Conservation (phyloP, 2,113 vertebrate species). For the Forbesichthys agassizii region DNA sequence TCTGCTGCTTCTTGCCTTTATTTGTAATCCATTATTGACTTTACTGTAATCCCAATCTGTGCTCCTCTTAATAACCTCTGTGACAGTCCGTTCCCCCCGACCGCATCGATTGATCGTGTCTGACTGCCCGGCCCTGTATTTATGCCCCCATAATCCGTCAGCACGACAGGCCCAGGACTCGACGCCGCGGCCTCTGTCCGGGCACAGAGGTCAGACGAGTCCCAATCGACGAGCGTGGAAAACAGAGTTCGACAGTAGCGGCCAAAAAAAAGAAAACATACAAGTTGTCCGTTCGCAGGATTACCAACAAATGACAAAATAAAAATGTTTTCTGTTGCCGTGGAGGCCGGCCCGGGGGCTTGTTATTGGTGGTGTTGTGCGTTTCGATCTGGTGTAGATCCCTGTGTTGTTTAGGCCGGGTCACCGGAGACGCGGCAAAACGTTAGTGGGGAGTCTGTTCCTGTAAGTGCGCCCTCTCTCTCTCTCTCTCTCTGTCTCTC, state of each 20-base stretch:
- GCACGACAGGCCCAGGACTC: constrained; percentile 18
- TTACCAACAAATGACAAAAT: neutral
- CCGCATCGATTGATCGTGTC: constrained; percentile 66
- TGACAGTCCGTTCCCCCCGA: constrained; percentile 22
- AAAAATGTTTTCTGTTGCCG: neutral
- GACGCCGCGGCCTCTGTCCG: constrained; percentile 49
- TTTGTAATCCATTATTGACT: constrained; percentile 69
- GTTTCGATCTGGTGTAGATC: constrained; percentile 46
- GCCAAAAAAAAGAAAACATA: constrained; percentile 18
- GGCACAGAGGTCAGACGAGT: constrained; percentile 62
- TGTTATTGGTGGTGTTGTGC: constrained; percentile 7
- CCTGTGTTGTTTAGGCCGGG: constrained; percentile 9
- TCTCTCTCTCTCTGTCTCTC: neutral
- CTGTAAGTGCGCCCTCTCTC: neutral
- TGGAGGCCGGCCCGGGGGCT: constrained; percentile 12
- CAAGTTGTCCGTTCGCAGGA: constrained; percentile 3
- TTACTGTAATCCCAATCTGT: constrained; percentile 53
- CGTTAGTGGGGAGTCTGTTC: neutral
- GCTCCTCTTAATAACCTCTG: constrained; percentile 58
- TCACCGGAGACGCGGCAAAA: constrained; percentile 24
- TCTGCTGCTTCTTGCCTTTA: constrained; percentile 32
- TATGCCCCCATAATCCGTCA: constrained; percentile 65
- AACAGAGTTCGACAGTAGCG: constrained; percentile 39
- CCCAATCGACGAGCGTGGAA: constrained; percentile 55
- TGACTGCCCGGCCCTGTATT: constrained; percentile 51